Evolutionary conservation across 1,140 invertebrate genomes (phyloP).

Genomic region (Neodiprion virginianus): DNA sequence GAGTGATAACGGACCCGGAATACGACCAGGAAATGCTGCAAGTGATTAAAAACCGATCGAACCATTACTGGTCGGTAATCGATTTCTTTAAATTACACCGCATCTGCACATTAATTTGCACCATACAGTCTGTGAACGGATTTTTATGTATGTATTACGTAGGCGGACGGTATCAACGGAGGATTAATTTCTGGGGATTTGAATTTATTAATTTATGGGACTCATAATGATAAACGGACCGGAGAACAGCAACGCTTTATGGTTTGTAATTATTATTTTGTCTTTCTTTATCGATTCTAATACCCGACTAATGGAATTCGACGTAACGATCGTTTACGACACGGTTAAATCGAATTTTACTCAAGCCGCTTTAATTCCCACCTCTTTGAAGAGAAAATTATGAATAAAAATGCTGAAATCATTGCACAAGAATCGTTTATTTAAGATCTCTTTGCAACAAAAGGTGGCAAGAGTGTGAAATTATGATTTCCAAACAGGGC

Average conservation of each 20-base stretch:
- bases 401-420: neutral
- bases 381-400: neutral
- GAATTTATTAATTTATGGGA: neutral
- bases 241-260: neutral
- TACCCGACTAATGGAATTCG: neutral
- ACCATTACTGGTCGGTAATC: too few species aligned
- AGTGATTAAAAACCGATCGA: too few species aligned
- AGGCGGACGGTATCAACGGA: neutral
- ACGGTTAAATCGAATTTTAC: neutral
- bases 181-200: neutral
- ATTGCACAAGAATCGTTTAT: too few species aligned
- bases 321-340: neutral
- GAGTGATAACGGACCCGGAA: too few species aligned
- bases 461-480: neutral
- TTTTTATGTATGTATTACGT: neutral
- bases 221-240: neutral
- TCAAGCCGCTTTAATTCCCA: neutral
- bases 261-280: neutral
- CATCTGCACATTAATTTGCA: too few species aligned
- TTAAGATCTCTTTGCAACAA: neutral
- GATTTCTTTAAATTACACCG: too few species aligned
- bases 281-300: conserved; percentile 4
- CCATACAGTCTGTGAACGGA: too few species aligned
- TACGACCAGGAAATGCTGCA: too few species aligned
- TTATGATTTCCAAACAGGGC: too few species aligned